phyloP scores from a whole-genome alignment of 2,113 vertebrate genomes.

The Cnemophilus loriae region DNA sequence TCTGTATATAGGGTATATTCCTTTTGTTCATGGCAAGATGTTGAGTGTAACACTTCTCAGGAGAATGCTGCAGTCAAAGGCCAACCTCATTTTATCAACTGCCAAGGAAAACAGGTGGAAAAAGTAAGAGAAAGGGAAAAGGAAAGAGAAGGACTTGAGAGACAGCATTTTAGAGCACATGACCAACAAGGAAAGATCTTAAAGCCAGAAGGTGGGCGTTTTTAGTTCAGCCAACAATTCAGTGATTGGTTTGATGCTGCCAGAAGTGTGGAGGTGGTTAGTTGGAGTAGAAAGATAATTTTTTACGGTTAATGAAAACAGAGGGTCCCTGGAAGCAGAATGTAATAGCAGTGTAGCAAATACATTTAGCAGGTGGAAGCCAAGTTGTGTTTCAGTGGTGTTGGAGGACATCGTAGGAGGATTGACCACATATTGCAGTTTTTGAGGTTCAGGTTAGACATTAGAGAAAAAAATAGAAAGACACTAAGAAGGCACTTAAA shows the following conservation, averaged over 20 bases:
- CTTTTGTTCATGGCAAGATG: not conserved
- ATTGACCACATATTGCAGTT: not conserved
- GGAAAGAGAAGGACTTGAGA: not conserved
- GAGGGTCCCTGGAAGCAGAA: not conserved
- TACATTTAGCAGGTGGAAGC: not conserved
- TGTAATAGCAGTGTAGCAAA: not conserved
- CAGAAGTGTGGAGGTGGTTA: not conserved
- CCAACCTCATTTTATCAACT: not conserved
- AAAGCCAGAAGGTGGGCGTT: not conserved
- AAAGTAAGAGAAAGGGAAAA: not conserved
- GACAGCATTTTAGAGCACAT: not conserved
- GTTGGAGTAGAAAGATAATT: not conserved
- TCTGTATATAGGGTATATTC: not conserved
- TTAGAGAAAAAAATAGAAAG: not conserved
- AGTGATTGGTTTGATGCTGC: not conserved
- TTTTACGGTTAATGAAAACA: not conserved
- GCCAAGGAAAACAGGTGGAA: not conserved
- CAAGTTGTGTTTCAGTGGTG: not conserved
- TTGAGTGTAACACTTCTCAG: not conserved
- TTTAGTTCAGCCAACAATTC: not conserved
- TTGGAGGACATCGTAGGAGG: not conserved
- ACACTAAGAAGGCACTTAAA: not conserved
- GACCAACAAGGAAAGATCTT: not conserved
- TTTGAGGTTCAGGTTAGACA: not conserved
- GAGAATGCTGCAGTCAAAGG: not conserved